phyloP scores from a whole-genome alignment of 2,797 vertebrate genomes.

The Lepilemur septentrionalis region DNA sequence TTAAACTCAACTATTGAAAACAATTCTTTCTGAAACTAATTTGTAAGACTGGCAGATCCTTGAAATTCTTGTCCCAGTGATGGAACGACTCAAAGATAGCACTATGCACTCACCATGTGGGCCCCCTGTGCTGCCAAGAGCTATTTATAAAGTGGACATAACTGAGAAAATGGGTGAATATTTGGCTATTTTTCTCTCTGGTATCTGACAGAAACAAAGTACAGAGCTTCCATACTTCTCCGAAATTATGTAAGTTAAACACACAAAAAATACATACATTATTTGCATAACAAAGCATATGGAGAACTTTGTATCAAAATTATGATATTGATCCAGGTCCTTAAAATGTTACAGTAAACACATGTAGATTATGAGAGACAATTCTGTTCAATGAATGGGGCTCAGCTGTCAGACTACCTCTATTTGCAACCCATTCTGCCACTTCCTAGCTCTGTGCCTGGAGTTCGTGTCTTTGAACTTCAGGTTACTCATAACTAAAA shows the following conservation, averaged over 20 bases:
- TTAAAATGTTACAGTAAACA: not conserved
- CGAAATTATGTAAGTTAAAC: not conserved
- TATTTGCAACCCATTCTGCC: not conserved
- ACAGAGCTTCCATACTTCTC: not conserved
- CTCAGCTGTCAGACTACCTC: not conserved
- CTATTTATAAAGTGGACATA: not conserved
- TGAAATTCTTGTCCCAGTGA: constrained; percentile 40
- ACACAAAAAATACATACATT: not conserved
- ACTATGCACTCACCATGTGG: not conserved
- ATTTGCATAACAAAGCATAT: constrained; percentile 5
- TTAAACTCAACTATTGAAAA: constrained; percentile 74
- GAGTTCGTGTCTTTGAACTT: not conserved
- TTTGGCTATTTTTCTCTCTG: constrained; percentile 41
- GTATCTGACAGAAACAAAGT: constrained; percentile 26
- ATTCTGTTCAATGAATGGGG: not conserved
- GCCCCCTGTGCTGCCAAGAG: constrained; percentile 1
- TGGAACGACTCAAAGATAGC: constrained; percentile 32
- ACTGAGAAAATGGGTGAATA: constrained; percentile 36
- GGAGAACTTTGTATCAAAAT: not conserved
- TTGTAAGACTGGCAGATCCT: constrained; percentile 56
- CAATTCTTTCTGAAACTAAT: constrained; percentile 71
- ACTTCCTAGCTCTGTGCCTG: not conserved
- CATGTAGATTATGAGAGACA: not conserved
- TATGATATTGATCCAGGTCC: not conserved
- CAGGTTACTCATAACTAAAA: not conserved